Percentiles rank a stretch among this genome's conserved stretches.
phyloP scores from a whole-genome alignment of 1,140 invertebrate genomes.

The Potamilus streckersoni region DNA sequence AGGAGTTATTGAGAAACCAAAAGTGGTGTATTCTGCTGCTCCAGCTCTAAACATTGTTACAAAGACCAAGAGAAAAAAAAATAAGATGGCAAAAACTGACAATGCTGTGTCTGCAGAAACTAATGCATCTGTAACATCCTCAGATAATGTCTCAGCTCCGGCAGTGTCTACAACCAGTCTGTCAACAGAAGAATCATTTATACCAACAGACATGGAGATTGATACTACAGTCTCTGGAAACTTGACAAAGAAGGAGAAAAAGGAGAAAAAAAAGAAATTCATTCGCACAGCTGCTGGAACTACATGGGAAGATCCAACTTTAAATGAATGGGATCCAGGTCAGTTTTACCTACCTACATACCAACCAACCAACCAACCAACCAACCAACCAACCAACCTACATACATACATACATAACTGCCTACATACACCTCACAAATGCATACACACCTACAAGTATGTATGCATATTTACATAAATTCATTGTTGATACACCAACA shows the following conservation, averaged over 20 bases:
- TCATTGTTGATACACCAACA: too few relatives aligned
- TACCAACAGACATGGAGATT: constrained; percentile 19
- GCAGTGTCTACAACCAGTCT: neutral
- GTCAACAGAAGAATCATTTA: neutral
- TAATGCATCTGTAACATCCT: neutral
- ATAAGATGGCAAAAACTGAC: constrained; percentile 52
- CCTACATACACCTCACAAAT: neutral
- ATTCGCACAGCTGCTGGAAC: constrained; percentile 91
- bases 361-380: too few relatives aligned
- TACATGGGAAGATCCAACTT: constrained; percentile 92
- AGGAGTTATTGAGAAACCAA: constrained; percentile 50
- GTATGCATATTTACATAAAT: neutral
- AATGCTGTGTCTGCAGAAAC: constrained; percentile 14
- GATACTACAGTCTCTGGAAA: constrained; percentile 12
- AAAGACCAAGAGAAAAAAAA: constrained; percentile 46
- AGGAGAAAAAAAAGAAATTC: constrained; percentile 81
- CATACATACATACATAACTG: neutral
- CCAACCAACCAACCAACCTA: too few relatives aligned
- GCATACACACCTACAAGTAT: neutral
- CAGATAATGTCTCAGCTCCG: neutral
- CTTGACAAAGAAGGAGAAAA: constrained; percentile 65
- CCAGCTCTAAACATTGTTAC: constrained; percentile 42
- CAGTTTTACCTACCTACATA: constrained; percentile 3
- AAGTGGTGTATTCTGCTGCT: constrained; percentile 59
- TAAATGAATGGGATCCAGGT: constrained; percentile 92